phyloP scores from a whole-genome alignment of 2,888 invertebrate species.

The Hirtodrosophila histrioides region DNA sequence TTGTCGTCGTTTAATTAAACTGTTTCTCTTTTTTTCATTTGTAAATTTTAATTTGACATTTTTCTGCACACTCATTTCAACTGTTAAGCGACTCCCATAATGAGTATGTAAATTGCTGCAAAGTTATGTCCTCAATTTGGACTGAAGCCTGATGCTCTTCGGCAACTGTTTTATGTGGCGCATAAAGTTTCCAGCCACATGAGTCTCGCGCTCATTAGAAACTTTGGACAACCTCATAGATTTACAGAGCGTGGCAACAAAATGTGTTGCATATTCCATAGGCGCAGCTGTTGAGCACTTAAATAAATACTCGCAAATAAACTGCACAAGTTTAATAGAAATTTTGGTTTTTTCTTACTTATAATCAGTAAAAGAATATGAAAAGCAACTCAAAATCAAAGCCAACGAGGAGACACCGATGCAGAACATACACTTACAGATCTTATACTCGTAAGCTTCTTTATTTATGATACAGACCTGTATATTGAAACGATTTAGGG shows the following conservation, averaged over 20 bases:
- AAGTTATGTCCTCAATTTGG: slow-evolving; percentile 73
- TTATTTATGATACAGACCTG: no score
- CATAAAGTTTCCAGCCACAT: slow-evolving; percentile 72
- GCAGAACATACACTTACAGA: no score
- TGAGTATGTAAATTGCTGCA: slow-evolving; percentile 76
- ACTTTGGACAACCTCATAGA: slow-evolving; percentile 61
- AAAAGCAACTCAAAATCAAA: not conserved
- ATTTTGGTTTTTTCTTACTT: slow-evolving; percentile 3
- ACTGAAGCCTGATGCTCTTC: slow-evolving; percentile 28
- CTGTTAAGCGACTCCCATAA: slow-evolving; percentile 58
- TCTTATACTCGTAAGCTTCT: no score
- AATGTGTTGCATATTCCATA: slow-evolving; percentile 39
- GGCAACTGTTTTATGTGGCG: slow-evolving; percentile 60
- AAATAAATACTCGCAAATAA: slow-evolving; percentile 19
- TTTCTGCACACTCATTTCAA: slow-evolving; percentile 18
- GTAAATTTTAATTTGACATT: slow-evolving; percentile 26
- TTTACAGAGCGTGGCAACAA: slow-evolving; percentile 43
- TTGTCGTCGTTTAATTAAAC: slow-evolving; percentile 61
- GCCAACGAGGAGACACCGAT: no score
- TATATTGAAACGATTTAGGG: no score
- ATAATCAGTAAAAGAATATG: slow-evolving; percentile 8
- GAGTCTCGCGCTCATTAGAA: slow-evolving; percentile 66
- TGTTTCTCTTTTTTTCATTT: slow-evolving; percentile 43
- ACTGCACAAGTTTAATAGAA: slow-evolving; percentile 29
- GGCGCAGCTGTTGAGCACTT: slow-evolving; percentile 57